These are phyloP conservation scores for Alcis repandata DNA, from an alignment of 2,888 invertebrate species.

Conservation along the genomic window DNA sequence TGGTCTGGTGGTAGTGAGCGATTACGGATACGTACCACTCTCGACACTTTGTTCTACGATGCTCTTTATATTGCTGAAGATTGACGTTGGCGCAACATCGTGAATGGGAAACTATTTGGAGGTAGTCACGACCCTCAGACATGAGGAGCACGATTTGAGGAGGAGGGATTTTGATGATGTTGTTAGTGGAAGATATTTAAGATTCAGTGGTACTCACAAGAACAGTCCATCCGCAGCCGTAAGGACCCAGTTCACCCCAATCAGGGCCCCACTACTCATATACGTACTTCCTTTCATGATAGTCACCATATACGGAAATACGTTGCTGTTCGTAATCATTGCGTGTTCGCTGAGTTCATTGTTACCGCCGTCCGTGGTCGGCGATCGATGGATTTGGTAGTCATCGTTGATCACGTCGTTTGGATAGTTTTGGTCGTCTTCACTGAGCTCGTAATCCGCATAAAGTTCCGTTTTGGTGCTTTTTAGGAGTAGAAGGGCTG, in stretches of 20 bases:
- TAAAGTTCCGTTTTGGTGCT: neutral
- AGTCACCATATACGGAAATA: conserved; percentile 73
- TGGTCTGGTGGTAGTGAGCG: too few species aligned
- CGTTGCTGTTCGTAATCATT: conserved; percentile 57
- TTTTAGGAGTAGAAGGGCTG: conserved; percentile 6
- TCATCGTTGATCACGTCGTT: neutral
- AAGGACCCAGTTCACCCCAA: conserved; percentile 72
- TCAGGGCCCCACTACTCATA: conserved; percentile 71
- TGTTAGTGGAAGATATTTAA: too few species aligned
- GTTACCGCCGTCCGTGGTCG: neutral
- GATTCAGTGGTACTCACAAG: conserved; percentile 60
- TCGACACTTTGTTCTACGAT: too few species aligned
- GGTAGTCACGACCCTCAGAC: too few species aligned
- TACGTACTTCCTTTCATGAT: conserved; percentile 66
- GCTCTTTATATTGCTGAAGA: too few species aligned
- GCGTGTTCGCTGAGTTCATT: conserved; percentile 58
- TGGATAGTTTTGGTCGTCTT: conserved; percentile 1
- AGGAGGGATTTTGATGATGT: too few species aligned
- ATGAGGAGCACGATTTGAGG: too few species aligned
- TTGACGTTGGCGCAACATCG: too few species aligned
- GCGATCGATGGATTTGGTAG: neutral
- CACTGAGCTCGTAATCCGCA: conserved; percentile 11
- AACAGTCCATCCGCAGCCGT: conserved; percentile 71
- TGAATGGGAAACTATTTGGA: too few species aligned
- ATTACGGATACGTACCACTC: too few species aligned